Conservation (phyloP, 2,113 vertebrate species). For the Caranx ignobilis region DNA sequence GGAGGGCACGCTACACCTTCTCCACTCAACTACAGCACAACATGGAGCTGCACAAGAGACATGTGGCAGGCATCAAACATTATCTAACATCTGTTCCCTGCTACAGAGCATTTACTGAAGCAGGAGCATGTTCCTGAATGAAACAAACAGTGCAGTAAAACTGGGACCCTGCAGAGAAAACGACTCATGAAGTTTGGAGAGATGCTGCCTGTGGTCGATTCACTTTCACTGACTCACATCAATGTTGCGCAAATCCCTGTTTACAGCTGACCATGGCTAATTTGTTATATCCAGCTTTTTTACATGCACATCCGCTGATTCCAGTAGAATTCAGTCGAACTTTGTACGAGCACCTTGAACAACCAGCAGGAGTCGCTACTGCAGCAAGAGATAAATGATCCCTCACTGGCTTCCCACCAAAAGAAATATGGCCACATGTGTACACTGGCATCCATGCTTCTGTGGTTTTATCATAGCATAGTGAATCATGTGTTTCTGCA, state of each 20-base stretch:
- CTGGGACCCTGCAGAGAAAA: slow-evolving; percentile 32
- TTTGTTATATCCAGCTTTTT: background rate
- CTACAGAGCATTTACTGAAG: slow-evolving; percentile 27
- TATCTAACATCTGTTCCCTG: slow-evolving; percentile 51
- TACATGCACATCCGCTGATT: background rate
- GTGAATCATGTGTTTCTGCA: background rate
- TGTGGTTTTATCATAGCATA: background rate
- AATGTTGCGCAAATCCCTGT: background rate
- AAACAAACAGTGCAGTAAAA: slow-evolving; percentile 43
- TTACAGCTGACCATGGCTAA: background rate
- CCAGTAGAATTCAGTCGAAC: background rate
- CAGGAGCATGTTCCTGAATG: slow-evolving; percentile 6
- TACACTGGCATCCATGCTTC: background rate
- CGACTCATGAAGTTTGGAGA: background rate
- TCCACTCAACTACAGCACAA: background rate
- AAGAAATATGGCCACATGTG: background rate
- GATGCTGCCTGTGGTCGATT: slow-evolving; percentile 4
- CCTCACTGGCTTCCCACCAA: background rate
- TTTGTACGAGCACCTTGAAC: background rate
- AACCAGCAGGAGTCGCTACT: slow-evolving; percentile 1
- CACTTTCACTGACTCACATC: slow-evolving; percentile 19
- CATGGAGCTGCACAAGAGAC: slow-evolving; percentile 6
- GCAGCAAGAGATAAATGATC: background rate
- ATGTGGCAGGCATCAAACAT: slow-evolving; percentile 36
- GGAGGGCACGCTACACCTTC: background rate